Conservation (phyloP, 2,797 vertebrate species). For the Phalanger gymnotis region DNA sequence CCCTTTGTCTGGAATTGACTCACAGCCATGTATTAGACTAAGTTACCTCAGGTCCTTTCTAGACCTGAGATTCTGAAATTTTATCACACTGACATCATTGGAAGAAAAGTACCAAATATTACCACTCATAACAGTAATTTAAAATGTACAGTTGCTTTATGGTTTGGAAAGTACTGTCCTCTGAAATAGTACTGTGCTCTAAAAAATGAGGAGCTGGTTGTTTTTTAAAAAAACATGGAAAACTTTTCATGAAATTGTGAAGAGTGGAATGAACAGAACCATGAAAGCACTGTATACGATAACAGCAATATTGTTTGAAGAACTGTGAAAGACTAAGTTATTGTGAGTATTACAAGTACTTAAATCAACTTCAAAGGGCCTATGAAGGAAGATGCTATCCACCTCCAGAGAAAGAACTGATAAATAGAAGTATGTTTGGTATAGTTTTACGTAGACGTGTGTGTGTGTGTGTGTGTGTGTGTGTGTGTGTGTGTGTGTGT, state of each 20-base stretch:
- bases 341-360: not conserved
- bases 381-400: no score
- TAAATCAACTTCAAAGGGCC: not conserved
- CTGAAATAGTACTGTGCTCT: not conserved
- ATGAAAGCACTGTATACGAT: not conserved
- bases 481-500: no score
- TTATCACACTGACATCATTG: not conserved
- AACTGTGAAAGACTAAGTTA: not conserved
- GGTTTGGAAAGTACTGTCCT: not conserved
- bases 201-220: not conserved
- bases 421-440: no score
- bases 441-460: no score
- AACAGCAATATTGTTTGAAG: not conserved
- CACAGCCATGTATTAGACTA: not conserved
- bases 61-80: not conserved
- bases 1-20: not conserved
- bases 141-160: not conserved
- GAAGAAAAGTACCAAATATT: not conserved
- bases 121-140: not conserved
- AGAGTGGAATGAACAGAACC: not conserved
- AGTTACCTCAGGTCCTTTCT: not conserved
- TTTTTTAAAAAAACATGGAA: not conserved
- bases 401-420: no score
- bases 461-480: no score
- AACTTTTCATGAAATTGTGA: not conserved